These are phyloP conservation scores for Brachyptera risi DNA, from an alignment of 2,888 invertebrate genomes.

Conservation along the genomic window DNA sequence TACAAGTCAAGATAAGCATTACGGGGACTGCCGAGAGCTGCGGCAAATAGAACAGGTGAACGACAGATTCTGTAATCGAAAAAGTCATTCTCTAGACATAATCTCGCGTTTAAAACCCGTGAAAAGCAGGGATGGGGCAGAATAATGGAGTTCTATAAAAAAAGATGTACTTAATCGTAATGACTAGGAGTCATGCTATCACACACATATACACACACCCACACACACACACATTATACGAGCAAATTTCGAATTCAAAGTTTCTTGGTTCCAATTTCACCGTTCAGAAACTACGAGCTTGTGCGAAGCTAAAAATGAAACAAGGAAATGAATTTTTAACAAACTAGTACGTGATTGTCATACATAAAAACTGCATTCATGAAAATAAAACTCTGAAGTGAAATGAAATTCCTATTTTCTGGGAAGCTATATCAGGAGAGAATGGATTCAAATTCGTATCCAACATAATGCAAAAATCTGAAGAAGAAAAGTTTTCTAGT, in stretches of 20 bases:
- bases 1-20: slow-evolving; percentile 21
- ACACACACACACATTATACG: not conserved
- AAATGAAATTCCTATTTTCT: too few relatives aligned
- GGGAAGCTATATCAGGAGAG: too few relatives aligned
- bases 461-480: too few relatives aligned
- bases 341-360: slow-evolving; percentile 2
- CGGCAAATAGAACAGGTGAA: slow-evolving; percentile 16
- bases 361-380: not conserved
- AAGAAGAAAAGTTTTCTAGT: too few relatives aligned
- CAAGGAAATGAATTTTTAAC: slow-evolving; percentile 11
- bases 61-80: slow-evolving; percentile 17
- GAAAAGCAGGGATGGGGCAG: slow-evolving; percentile 8
- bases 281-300: slow-evolving; percentile 17
- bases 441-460: too few relatives aligned
- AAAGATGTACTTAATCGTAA: slow-evolving; percentile 20
- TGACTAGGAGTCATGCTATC: slow-evolving; percentile 18
- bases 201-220: not conserved
- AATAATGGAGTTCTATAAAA: slow-evolving; percentile 14
- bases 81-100: slow-evolving; percentile 14
- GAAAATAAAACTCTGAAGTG: too few relatives aligned
- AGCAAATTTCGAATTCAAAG: slow-evolving; percentile 3
- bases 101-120: slow-evolving; percentile 19
- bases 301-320: slow-evolving; percentile 7
- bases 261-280: slow-evolving; percentile 18
- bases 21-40: not conserved